Base-by-base conservation (phyloP, 2,113 vertebrate genomes). In the Oncorhynchus gorbuscha region DNA sequence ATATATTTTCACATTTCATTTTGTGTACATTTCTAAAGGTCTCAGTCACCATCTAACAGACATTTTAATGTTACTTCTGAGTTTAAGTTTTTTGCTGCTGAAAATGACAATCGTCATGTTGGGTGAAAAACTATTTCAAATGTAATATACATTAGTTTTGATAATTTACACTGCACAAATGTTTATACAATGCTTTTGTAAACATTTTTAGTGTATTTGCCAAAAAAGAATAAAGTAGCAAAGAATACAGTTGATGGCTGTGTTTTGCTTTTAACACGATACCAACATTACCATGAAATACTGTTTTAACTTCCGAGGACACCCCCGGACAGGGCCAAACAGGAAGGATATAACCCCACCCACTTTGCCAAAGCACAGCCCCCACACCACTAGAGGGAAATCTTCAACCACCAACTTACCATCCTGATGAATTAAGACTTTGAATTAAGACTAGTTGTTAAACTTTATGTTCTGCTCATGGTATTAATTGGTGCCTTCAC, bases 141-240 rank as follows among this genome's bases (percentile, higher is more conserved):
- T 16, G 85, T 89, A 91, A 92, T 91, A 86, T 89, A 59, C 55
- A 81, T 87, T 55, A 16, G 5, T 94, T 94, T 93, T 94, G 91
- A 94, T 93, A 93, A 93, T 93, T 92, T 90, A 92, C 91, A 93
- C 90, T 93, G 93, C 92, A 93, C 93, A 93, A 83, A 93, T 88
- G 89, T 94, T 94, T 94, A 86, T 94, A 93, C 89, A 90, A 90
- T 93, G 92, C 92, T 91, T 94, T 94, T 94, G 91, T 94, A 94
- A 93, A 93, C 84, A 92, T 94, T 94, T 94, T 85, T 94, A 93
- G 93, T 93, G 93, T 93, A 92, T 94, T 94, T 94, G 85, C 93
- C 39, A 93, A 90, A 89, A 92, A 89, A 82, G 90, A 91, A 89
- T 86, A 87, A 90, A 87, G 79, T 87, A 90, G 89, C 83, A 85